These are phyloP conservation scores for Temnothorax longispinosus DNA, from an alignment of 1,140 invertebrate genomes.

Conservation along the genomic window DNA sequence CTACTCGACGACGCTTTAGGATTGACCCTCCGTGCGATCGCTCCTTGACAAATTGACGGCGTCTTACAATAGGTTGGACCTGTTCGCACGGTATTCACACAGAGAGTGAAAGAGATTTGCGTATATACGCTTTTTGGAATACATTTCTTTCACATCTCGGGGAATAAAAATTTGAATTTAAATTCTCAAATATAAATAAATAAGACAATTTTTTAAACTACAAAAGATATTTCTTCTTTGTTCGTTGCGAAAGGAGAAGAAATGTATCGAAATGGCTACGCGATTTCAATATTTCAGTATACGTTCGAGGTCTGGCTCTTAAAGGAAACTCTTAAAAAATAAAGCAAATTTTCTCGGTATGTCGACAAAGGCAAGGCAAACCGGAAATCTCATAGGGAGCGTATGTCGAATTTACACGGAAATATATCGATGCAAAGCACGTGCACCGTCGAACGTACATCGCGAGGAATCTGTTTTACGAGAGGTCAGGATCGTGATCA, in stretches of 20 bases:
- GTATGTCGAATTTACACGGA: slow-evolving; percentile 49
- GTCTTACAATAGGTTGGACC: too few relatives aligned
- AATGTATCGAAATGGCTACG: not conserved
- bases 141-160: not conserved
- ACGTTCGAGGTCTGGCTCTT: slow-evolving; percentile 16
- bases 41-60: too few relatives aligned
- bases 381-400: slow-evolving; percentile 27
- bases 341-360: not conserved
- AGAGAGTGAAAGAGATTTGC: too few relatives aligned
- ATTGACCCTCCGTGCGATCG: too few relatives aligned
- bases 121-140: not conserved
- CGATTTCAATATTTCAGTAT: slow-evolving; percentile 1
- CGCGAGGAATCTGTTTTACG: slow-evolving; percentile 67
- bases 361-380: not conserved
- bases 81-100: too few relatives aligned
- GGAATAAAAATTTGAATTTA: not conserved
- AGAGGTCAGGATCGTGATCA: slow-evolving; percentile 5
- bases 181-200: not conserved
- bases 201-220: not conserved
- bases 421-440: slow-evolving; percentile 58
- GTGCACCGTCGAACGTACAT: slow-evolving; percentile 58
- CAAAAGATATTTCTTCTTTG: not conserved
- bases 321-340: slow-evolving; percentile 38
- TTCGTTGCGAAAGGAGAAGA: not conserved
- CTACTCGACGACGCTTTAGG: too few relatives aligned